Conservation (phyloP, 2,888 invertebrate genomes). For the Rhamnusium bicolor region DNA sequence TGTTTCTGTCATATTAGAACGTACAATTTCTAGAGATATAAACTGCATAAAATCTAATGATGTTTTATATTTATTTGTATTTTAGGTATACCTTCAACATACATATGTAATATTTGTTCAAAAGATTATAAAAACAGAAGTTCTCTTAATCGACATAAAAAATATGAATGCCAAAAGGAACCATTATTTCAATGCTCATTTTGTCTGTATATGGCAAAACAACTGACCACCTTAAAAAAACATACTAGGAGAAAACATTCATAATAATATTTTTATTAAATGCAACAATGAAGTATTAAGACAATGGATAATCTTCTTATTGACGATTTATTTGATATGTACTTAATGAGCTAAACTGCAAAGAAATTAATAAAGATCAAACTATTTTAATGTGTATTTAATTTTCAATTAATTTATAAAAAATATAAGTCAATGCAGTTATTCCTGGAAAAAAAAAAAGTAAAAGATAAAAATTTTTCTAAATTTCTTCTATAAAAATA, state of each 20-base stretch:
- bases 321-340: too few relatives aligned
- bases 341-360: background rate
- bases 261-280: too few relatives aligned
- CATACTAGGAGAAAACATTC: slow-evolving; percentile 74
- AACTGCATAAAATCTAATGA: too few relatives aligned
- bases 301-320: too few relatives aligned
- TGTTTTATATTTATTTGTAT: background rate
- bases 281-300: too few relatives aligned
- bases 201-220: slow-evolving; percentile 83
- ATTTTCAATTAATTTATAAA: background rate
- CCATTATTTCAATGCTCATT: slow-evolving; percentile 44
- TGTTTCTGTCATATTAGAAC: background rate
- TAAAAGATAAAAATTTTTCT: too few relatives aligned
- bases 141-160: slow-evolving; percentile 41
- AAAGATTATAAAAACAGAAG: slow-evolving; percentile 45
- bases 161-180: slow-evolving; percentile 50
- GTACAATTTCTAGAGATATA: background rate
- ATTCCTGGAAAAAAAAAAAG: too few relatives aligned
- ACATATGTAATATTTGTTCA: slow-evolving; percentile 40
- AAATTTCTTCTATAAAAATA: too few relatives aligned
- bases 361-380: background rate
- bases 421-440: too few relatives aligned
- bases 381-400: background rate
- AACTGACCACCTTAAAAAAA: slow-evolving; percentile 83
- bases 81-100: slow-evolving; percentile 3